A percentile compares a stretch with the other conserved stretches of the same genome.
Evolutionary conservation across 2,888 invertebrate genomes (phyloP).

Genomic region (Danaus chrysippus): DNA sequence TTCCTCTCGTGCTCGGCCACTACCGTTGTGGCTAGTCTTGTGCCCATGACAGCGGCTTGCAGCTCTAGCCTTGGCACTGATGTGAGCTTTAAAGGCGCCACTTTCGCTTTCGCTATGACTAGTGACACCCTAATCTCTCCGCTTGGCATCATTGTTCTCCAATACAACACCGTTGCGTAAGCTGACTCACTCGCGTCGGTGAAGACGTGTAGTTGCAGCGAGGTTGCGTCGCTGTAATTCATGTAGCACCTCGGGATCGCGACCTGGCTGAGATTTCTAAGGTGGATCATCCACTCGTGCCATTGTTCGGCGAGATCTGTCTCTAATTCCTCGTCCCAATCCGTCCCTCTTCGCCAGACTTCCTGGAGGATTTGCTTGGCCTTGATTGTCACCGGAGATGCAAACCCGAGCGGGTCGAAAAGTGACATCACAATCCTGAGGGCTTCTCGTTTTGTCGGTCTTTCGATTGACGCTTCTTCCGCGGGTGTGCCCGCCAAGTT

Average conservation of each 20-base stretch:
- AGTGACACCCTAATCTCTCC: conserved; percentile 30
- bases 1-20: no score
- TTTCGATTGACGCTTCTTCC: not conserved
- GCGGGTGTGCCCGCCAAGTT: not conserved
- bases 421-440: not conserved
- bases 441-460: conserved; percentile 7
- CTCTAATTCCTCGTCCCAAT: conserved; percentile 35
- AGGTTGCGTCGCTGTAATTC: conserved; percentile 18
- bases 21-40: no score
- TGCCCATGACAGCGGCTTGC: no score
- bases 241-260: conserved; percentile 17
- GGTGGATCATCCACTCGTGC: conserved; percentile 14
- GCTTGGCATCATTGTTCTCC: conserved; percentile 32
- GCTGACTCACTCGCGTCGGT: conserved; percentile 33
- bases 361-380: no score
- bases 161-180: not conserved
- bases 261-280: conserved; percentile 11
- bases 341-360: conserved; percentile 16
- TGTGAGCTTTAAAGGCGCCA: conserved; percentile 22
- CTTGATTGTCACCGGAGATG: no score
- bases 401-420: conserved; percentile 5
- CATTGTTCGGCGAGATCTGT: conserved; percentile 35
- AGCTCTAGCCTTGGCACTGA: no score
- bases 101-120: conserved; percentile 21
- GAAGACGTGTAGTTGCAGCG: conserved; percentile 34